A percentile compares a stretch with the other conserved stretches of the same genome.
phyloP scores from a whole-genome alignment of 2,113 vertebrate genomes.

The Saguinus imperator region DNA sequence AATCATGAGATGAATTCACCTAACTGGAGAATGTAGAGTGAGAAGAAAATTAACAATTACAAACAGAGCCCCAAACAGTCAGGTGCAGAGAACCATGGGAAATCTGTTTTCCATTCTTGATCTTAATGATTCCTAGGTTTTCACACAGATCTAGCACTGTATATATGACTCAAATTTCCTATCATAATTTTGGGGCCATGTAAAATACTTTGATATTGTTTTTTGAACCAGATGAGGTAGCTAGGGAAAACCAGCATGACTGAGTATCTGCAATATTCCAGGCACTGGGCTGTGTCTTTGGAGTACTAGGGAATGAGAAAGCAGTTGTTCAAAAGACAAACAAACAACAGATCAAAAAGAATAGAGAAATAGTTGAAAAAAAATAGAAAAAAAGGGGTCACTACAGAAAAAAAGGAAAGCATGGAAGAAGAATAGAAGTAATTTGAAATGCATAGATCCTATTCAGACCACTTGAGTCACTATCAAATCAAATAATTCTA shows the following conservation, averaged over 20 bases:
- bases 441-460: constrained; percentile 2
- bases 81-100: background rate
- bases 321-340: background rate
- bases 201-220: constrained; percentile 22
- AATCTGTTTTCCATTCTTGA: background rate
- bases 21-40: background rate
- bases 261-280: background rate
- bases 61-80: background rate
- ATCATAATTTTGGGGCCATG: background rate
- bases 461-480: constrained; percentile 27
- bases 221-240: background rate
- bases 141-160: background rate
- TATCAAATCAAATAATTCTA: constrained; percentile 48
- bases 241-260: background rate
- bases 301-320: background rate
- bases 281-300: background rate
- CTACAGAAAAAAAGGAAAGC: background rate
- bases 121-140: background rate
- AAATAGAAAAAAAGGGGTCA: background rate
- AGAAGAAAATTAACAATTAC: background rate
- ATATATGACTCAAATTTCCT: background rate
- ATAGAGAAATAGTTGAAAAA: background rate
- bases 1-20: background rate
- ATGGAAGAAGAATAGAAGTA: background rate
- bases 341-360: background rate